Conservation (phyloP, 2,888 invertebrate genomes). For the Ischnus inquisitorius region DNA sequence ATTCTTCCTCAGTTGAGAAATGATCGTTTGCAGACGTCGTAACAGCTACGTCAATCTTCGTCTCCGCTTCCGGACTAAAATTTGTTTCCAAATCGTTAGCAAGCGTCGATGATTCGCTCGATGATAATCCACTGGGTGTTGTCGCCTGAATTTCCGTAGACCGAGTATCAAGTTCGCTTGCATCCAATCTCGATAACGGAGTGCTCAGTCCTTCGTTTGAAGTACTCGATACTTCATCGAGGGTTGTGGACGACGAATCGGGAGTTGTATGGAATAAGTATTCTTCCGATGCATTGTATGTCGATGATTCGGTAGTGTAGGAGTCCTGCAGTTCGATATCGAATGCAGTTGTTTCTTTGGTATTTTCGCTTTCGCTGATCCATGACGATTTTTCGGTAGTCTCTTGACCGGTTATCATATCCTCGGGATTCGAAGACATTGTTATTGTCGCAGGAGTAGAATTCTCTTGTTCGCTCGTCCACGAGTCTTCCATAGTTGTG, state of each 20-base stretch:
- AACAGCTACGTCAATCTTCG: neutral
- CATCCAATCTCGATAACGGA: neutral
- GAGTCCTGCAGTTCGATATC: neutral
- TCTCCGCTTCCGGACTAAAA: neutral
- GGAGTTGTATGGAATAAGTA: neutral
- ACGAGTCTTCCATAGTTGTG: neutral
- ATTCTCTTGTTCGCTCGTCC: neutral
- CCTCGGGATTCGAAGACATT: too few species aligned
- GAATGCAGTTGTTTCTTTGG: neutral
- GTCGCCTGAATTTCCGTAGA: neutral
- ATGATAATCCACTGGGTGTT: neutral
- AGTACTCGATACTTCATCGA: neutral
- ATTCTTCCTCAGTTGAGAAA: neutral
- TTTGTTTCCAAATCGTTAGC: neutral
- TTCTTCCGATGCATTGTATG: neutral
- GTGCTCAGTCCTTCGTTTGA: neutral
- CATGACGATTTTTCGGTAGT: too few species aligned
- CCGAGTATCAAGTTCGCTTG: neutral
- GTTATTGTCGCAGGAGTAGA: neutral
- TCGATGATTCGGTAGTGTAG: neutral
- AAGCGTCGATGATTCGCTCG: neutral
- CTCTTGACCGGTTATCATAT: too few species aligned
- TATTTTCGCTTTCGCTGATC: neutral
- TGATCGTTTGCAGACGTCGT: neutral
- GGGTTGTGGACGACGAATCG: neutral